Percentiles rank a stretch among this genome's conserved stretches.
Evolutionary conservation across 2,113 vertebrate genomes (phyloP).

Genomic region (Planiliza haematocheilus): DNA sequence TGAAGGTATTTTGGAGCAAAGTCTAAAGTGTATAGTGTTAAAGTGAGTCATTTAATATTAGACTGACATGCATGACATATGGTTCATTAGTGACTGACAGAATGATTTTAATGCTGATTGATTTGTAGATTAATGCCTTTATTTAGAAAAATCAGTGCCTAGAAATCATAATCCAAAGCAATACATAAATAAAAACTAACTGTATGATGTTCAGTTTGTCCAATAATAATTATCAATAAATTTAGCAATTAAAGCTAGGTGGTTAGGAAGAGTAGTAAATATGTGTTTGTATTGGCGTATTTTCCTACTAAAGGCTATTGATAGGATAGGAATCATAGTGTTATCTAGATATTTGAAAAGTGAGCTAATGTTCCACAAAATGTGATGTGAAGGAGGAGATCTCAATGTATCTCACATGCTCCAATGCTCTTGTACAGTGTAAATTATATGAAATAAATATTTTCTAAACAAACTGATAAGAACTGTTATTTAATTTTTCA

Average conservation of each 20-base stretch:
- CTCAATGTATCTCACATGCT: slow-evolving; percentile 56
- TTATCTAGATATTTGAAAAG: slow-evolving; percentile 44
- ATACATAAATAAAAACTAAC: slow-evolving; percentile 15
- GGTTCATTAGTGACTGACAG: slow-evolving; percentile 27
- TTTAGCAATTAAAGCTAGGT: slow-evolving; percentile 2
- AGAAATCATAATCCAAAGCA: slow-evolving; percentile 45
- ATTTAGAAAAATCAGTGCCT: slow-evolving; percentile 39
- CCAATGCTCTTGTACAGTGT: slow-evolving; percentile 77
- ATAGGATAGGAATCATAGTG: slow-evolving; percentile 41
- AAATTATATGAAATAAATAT: slow-evolving; percentile 79
- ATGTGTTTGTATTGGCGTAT: slow-evolving; percentile 33
- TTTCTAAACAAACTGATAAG: slow-evolving; percentile 72
- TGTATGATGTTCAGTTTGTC: slow-evolving; percentile 37
- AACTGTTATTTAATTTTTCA: neutral
- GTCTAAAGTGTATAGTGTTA: slow-evolving; percentile 7
- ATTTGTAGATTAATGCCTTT: slow-evolving; percentile 47
- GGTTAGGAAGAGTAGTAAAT: slow-evolving; percentile 13
- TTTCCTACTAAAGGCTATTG: slow-evolving; percentile 36
- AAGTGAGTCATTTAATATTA: slow-evolving; percentile 28
- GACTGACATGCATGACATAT: slow-evolving; percentile 19
- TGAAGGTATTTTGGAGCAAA: slow-evolving; percentile 12
- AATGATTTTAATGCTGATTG: slow-evolving; percentile 47
- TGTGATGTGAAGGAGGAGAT: slow-evolving; percentile 53
- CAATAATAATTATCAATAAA: slow-evolving; percentile 35
- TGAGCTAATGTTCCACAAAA: slow-evolving; percentile 48